A percentile compares a stretch with the other conserved stretches of the same genome.
These are phyloP conservation scores for Oxystoma pomonae DNA, from an alignment of 2,888 invertebrate species.

Conservation along the genomic window DNA sequence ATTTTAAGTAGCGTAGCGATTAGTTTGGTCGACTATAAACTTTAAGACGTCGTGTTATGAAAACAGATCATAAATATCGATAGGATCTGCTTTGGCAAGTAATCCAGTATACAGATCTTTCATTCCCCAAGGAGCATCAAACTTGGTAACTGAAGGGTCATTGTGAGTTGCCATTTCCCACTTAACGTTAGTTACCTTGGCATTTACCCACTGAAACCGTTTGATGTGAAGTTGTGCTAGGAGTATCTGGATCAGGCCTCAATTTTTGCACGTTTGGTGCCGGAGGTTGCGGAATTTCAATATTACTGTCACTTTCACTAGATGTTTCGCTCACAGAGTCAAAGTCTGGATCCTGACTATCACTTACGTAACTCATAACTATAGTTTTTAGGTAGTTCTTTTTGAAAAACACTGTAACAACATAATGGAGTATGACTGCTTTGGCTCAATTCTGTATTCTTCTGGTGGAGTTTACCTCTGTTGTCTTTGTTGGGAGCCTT, in stretches of 20 bases:
- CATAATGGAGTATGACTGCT: background rate
- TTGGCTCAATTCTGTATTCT: background rate
- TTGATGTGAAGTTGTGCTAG: background rate
- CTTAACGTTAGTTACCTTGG: conserved; percentile 6
- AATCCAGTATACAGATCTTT: conserved; percentile 10
- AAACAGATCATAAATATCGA: conserved; percentile 15
- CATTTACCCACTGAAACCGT: background rate
- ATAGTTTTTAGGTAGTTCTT: background rate
- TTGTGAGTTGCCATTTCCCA: conserved; percentile 10
- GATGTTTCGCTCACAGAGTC: conserved; percentile 9
- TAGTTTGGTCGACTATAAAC: conserved; percentile 17
- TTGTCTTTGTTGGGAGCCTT: background rate
- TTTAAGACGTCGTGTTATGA: conserved; percentile 10
- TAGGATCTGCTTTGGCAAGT: conserved; percentile 8
- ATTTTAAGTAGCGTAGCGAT: conserved; percentile 16
- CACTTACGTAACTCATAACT: background rate
- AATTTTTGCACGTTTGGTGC: background rate
- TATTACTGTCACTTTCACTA: background rate
- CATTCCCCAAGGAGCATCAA: conserved; percentile 1
- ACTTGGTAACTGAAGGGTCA: conserved; percentile 8
- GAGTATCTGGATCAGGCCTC: background rate
- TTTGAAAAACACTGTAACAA: background rate
- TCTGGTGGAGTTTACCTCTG: background rate
- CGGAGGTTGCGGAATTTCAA: background rate
- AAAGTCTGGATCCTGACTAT: conserved; percentile 10